A percentile compares a stretch with the other conserved stretches of the same genome.
Evolutionary conservation across 2,113 vertebrate genomes (phyloP).

Genomic region (Xyliphius kryptos): DNA sequence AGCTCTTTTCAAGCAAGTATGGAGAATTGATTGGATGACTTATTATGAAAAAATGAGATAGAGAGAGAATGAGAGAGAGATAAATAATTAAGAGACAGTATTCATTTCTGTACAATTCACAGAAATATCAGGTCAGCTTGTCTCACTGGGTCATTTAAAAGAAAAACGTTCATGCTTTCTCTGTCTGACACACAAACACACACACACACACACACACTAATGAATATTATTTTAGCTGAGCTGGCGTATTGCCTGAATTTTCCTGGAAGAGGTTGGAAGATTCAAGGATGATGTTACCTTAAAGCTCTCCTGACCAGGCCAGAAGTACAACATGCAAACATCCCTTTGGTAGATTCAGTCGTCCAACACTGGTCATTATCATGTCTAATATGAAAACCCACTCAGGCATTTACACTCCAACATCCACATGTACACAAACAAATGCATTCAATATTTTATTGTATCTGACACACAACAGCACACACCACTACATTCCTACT

Average conservation of each 20-base stretch:
- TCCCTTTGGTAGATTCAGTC: slow-evolving; percentile 10
- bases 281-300: slow-evolving; percentile 14
- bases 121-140: slow-evolving; percentile 14
- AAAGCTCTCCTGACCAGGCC: slow-evolving; percentile 3
- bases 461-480: slow-evolving; percentile 9
- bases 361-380: slow-evolving; percentile 10
- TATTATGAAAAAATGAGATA: no score
- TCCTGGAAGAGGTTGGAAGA: slow-evolving; percentile 7
- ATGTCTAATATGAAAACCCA: slow-evolving; percentile 22
- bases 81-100: no score
- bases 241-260: slow-evolving; percentile 7
- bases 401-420: not conserved
- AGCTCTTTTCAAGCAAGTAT: no score
- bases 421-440: not conserved
- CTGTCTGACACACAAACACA: no score
- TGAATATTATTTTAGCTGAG: slow-evolving; percentile 42
- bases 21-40: no score
- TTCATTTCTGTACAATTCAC: no score
- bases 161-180: no score
- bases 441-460: not conserved
- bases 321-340: no score
- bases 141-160: slow-evolving; percentile 12
- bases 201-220: no score
- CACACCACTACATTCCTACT: slow-evolving; percentile 3
- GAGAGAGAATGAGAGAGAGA: no score